Evolutionary conservation across 2,888 invertebrate species (phyloP).

Genomic region (Apotomis turbidana): DNA sequence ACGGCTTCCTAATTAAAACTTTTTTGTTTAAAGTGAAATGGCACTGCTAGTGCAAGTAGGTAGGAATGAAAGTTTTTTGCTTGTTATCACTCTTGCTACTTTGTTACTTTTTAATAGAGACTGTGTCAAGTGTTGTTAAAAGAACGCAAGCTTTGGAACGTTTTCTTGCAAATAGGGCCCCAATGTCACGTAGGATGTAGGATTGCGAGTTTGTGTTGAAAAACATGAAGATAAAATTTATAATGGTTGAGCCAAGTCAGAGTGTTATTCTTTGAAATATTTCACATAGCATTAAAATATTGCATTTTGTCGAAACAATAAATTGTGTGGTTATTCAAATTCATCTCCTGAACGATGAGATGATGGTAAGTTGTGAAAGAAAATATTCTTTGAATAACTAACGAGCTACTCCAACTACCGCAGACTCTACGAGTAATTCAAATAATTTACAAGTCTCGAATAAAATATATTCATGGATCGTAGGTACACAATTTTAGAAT

Average conservation of each 20-base stretch:
- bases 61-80: constrained; percentile 41
- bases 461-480: constrained; percentile 27
- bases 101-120: constrained; percentile 5
- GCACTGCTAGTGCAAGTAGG: constrained; percentile 18
- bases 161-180: constrained; percentile 1
- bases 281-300: too few relatives aligned
- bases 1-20: constrained; percentile 42
- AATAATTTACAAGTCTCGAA: constrained; percentile 22
- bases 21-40: constrained; percentile 38
- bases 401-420: constrained; percentile 19
- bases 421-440: constrained; percentile 25
- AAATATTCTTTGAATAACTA: constrained; percentile 17
- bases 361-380: constrained; percentile 26
- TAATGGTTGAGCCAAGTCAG: too few relatives aligned
- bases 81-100: constrained; percentile 53
- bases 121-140: constrained; percentile 11
- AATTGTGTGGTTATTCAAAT: neutral
- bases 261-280: too few relatives aligned
- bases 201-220: too few relatives aligned
- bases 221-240: too few relatives aligned
- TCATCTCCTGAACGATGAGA: neutral
- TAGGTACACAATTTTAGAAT: neutral
- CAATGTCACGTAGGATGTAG: too few relatives aligned
- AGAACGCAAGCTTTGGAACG: neutral
- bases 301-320: too few relatives aligned